Conservation (phyloP, 2,797 vertebrate species). For the Lagodon rhomboides region DNA sequence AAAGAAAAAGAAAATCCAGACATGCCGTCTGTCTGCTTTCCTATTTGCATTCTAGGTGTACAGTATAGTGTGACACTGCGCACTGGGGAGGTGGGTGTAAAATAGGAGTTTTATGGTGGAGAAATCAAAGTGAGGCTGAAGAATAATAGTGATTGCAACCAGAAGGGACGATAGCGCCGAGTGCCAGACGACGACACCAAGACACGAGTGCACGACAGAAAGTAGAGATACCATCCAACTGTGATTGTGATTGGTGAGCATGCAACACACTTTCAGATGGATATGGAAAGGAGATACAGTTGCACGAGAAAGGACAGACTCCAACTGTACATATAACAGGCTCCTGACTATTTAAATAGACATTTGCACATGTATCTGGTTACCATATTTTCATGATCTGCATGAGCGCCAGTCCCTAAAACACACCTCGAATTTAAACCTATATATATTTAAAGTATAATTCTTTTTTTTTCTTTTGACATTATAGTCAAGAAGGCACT, state of each 20-base stretch:
- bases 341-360: slow-evolving; percentile 15
- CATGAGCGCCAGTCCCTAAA: background rate
- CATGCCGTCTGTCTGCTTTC: slow-evolving; percentile 74
- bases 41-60: slow-evolving; percentile 70
- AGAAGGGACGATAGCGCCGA: slow-evolving; percentile 25
- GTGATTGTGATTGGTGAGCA: slow-evolving; percentile 1
- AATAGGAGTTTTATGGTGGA: slow-evolving; percentile 55
- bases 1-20: slow-evolving; percentile 62
- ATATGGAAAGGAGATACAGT: slow-evolving; percentile 1
- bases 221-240: background rate
- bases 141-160: slow-evolving; percentile 45
- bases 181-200: slow-evolving; percentile 45
- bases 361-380: slow-evolving; percentile 7
- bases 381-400: background rate
- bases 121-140: slow-evolving; percentile 54
- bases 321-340: background rate
- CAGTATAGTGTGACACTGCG: slow-evolving; percentile 64
- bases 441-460: background rate
- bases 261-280: slow-evolving; percentile 8
- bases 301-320: slow-evolving; percentile 10
- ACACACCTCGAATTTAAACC: background rate
- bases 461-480: background rate
- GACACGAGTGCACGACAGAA: slow-evolving; percentile 27
- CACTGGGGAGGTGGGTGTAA: slow-evolving; percentile 49
- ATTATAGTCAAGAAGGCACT: background rate